Conservation (phyloP, 2,797 vertebrate species). For the Caiman crocodilus region DNA sequence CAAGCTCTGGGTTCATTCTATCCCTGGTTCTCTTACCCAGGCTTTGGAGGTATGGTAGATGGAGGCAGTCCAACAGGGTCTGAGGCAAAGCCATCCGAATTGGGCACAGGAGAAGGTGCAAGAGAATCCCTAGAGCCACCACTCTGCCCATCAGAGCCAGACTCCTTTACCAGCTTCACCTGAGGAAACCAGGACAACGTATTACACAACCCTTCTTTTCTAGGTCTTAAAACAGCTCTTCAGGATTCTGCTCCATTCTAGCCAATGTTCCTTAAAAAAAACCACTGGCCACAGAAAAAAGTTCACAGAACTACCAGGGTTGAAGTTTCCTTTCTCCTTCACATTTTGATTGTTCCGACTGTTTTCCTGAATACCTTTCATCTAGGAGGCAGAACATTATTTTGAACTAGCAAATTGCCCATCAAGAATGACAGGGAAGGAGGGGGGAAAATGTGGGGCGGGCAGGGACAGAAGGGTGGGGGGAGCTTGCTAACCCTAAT, state of each 20-base stretch:
- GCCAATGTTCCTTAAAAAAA: not conserved
- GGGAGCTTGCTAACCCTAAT: no score
- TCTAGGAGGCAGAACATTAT: not conserved
- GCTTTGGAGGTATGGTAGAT: conserved; percentile 77
- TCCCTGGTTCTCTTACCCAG: conserved; percentile 82
- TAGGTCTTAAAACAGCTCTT: not conserved
- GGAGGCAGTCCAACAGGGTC: conserved; percentile 80
- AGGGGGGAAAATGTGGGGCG: no score
- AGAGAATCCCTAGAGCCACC: conserved; percentile 86
- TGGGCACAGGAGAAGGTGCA: conserved; percentile 85
- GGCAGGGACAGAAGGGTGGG: no score
- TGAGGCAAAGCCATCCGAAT: conserved; percentile 81
- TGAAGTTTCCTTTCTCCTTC: not conserved
- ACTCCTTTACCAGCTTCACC: conserved; percentile 92
- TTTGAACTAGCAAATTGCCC: not conserved
- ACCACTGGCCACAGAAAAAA: not conserved
- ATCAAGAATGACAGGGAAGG: no score
- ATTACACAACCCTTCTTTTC: not conserved
- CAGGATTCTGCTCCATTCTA: not conserved
- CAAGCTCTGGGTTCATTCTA: not conserved
- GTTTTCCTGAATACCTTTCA: conserved; percentile 34
- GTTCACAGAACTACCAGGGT: not conserved
- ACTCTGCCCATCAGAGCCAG: conserved; percentile 83
- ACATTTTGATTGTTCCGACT: not conserved
- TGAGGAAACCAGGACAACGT: conserved; percentile 45